Conservation (phyloP, 2,888 invertebrate genomes). For the Drosophila kanekoi region DNA sequence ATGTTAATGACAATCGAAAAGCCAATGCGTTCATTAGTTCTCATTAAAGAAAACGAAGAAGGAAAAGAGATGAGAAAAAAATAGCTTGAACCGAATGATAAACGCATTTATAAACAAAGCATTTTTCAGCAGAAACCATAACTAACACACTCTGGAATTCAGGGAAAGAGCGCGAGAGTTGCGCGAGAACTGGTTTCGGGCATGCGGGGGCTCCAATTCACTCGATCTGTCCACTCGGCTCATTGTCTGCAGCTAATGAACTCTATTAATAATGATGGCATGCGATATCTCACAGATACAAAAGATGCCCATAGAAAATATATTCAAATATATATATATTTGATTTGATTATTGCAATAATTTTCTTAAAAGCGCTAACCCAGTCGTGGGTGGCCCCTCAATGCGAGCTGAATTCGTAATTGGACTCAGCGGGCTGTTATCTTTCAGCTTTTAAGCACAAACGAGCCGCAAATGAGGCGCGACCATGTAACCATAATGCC, state of each 20-base stretch:
- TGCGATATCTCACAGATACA: constrained; percentile 33
- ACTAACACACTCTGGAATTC: constrained; percentile 46
- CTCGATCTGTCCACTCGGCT: constrained; percentile 23
- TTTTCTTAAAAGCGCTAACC: constrained; percentile 8
- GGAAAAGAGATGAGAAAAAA: constrained; percentile 5
- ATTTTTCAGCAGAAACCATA: constrained; percentile 66
- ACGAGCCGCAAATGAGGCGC: constrained; percentile 50
- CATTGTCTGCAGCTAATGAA: constrained; percentile 58
- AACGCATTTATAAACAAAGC: constrained; percentile 73
- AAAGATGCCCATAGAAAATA: constrained; percentile 2
- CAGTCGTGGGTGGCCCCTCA: constrained; percentile 45
- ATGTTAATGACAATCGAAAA: constrained; percentile 15
- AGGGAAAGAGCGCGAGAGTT: constrained; percentile 11
- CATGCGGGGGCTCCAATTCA: constrained; percentile 16
- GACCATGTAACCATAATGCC: constrained; percentile 36
- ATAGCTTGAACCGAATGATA: constrained; percentile 39
- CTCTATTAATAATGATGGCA: constrained; percentile 55
- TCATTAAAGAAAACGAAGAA: constrained; percentile 48
- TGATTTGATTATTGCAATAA: constrained; percentile 57
- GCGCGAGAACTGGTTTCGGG: constrained; percentile 30
- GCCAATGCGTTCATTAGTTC: constrained; percentile 62
- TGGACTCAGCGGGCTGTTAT: constrained; percentile 17
- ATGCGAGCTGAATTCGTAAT: constrained; percentile 10
- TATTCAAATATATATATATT: constrained; percentile 7
- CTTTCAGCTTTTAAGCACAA: constrained; percentile 29